These are phyloP conservation scores for Ivindomyrus marchei DNA, from an alignment of 2,113 vertebrate species.

Conservation along the genomic window DNA sequence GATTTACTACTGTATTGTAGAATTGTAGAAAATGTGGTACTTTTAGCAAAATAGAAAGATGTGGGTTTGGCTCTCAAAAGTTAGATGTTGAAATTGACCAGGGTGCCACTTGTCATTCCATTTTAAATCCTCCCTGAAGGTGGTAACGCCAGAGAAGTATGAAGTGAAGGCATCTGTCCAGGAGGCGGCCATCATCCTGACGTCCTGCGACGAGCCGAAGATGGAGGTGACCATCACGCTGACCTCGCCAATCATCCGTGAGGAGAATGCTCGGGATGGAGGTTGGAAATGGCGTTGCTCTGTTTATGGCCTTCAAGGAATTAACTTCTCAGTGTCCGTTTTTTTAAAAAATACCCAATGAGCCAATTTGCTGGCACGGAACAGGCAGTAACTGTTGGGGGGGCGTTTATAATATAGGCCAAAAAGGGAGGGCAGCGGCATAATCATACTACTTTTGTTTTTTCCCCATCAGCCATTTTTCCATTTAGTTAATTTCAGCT, in stretches of 20 bases:
- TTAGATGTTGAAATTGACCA: background rate
- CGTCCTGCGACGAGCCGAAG: conserved; percentile 84
- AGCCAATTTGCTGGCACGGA: conserved; percentile 65
- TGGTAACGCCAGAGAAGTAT: conserved; percentile 92
- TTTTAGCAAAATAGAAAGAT: background rate
- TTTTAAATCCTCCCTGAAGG: conserved; percentile 46
- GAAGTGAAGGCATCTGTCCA: conserved; percentile 82
- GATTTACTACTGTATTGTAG: background rate
- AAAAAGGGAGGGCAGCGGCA: background rate
- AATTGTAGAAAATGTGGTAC: background rate
- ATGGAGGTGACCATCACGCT: conserved; percentile 98
- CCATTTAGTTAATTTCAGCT: conserved; percentile 6
- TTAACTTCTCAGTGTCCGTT: conserved; percentile 41
- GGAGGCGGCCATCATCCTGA: conserved; percentile 90
- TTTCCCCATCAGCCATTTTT: background rate
- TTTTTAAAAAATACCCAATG: conserved; percentile 37
- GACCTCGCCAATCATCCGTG: conserved; percentile 92
- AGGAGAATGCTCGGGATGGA: conserved; percentile 88
- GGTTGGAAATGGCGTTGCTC: conserved; percentile 71
- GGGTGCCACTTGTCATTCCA: background rate
- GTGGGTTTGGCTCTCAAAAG: background rate
- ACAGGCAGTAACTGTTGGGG: conserved; percentile 17
- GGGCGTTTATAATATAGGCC: background rate
- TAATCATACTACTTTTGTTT: background rate
- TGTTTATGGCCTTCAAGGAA: conserved; percentile 33